Evolutionary conservation across 2,113 vertebrate genomes (phyloP).

Genomic region (Microtus montanus): DNA sequence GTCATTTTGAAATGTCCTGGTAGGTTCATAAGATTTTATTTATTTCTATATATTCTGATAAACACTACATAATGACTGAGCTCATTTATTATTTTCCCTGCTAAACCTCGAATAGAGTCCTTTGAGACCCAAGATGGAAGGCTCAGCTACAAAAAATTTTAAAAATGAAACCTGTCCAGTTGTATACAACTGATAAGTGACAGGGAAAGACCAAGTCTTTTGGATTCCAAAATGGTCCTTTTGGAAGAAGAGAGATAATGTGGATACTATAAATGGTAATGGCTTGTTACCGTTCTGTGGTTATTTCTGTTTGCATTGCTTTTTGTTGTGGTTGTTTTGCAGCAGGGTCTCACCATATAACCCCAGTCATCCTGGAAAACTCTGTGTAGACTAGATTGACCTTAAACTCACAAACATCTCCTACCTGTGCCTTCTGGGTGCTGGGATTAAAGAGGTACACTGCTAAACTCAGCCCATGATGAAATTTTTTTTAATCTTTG

Average conservation of each 20-base stretch:
- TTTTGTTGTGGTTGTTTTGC: neutral
- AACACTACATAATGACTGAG: neutral
- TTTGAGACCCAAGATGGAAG: neutral
- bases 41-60: slow-evolving; percentile 21
- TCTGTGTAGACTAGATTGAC: neutral
- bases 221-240: neutral
- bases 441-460: neutral
- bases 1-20: neutral
- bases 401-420: neutral
- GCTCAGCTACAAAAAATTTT: slow-evolving; percentile 5
- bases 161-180: neutral
- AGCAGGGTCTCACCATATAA: too few relatives aligned
- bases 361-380: too few relatives aligned
- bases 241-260: neutral
- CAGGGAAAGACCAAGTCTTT: neutral
- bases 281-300: neutral
- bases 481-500: neutral
- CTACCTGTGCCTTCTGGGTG: neutral
- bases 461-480: neutral
- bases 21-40: slow-evolving; percentile 8
- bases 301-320: neutral
- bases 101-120: neutral
- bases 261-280: neutral
- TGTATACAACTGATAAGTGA: neutral
- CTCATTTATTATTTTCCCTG: slow-evolving; percentile 6